Evolutionary conservation across 2,888 invertebrate genomes (phyloP).

Genomic region (Pseudeuparius sepicola): DNA sequence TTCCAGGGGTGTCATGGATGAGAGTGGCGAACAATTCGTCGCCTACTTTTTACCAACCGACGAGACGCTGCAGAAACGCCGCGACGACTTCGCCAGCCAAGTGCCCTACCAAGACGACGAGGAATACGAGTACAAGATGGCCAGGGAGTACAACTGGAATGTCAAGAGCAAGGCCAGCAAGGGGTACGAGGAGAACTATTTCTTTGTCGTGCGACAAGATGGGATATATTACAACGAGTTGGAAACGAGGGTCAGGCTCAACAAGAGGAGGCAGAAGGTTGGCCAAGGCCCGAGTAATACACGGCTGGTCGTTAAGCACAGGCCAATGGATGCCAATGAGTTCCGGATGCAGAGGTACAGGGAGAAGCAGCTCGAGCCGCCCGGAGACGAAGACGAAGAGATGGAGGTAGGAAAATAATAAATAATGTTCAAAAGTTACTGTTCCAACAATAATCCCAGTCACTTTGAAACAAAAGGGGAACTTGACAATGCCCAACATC

Average conservation of each 20-base stretch:
- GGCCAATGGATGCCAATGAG: constrained; percentile 75
- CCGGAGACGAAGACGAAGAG: constrained; percentile 40
- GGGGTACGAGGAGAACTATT: constrained; percentile 93
- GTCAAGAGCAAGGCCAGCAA: constrained; percentile 78
- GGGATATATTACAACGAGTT: constrained; percentile 91
- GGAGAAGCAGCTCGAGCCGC: constrained; percentile 81
- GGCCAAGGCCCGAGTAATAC: constrained; percentile 59
- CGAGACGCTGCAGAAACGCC: constrained; percentile 81
- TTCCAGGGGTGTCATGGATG: constrained; percentile 95
- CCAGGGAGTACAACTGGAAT: constrained; percentile 98
- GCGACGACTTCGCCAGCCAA: constrained; percentile 65
- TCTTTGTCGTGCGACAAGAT: constrained; percentile 82
- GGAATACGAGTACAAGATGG: constrained; percentile 94
- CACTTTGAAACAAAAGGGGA: constrained; percentile 33
- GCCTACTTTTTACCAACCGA: constrained; percentile 96
- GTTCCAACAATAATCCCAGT: too few species aligned
- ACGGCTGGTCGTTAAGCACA: constrained; percentile 79
- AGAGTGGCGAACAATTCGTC: constrained; percentile 97
- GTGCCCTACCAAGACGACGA: constrained; percentile 80
- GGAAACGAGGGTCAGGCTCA: constrained; percentile 89
- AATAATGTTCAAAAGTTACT: too few species aligned
- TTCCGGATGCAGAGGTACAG: constrained; percentile 77
- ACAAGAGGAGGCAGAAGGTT: constrained; percentile 79
- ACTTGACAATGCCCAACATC: constrained; percentile 1
- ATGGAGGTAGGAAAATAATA: constrained; percentile 58